Evolutionary conservation across 2,113 vertebrate genomes (phyloP).

Genomic region (Malaclemys terrapin): DNA sequence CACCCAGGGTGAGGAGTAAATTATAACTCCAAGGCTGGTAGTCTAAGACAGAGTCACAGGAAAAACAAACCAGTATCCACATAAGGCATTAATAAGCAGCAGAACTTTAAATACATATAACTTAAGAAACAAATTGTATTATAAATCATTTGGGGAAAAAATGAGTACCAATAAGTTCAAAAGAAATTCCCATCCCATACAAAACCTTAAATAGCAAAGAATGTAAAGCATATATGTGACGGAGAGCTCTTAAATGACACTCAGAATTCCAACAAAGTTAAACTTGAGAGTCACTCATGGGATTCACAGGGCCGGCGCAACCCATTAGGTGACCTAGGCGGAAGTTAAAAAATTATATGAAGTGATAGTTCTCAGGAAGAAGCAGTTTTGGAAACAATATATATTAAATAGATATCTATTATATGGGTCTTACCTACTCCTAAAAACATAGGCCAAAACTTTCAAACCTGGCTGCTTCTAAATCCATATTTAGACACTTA

Average conservation of each 20-base stretch:
- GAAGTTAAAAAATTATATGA: background rate
- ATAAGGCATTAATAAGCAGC: slow-evolving; percentile 37
- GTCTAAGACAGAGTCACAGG: background rate
- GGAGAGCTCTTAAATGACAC: background rate
- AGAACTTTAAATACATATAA: slow-evolving; percentile 32
- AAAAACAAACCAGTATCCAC: slow-evolving; percentile 42
- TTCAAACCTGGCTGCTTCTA: background rate
- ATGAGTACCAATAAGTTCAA: background rate
- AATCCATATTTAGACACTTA: background rate
- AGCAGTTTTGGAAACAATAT: background rate
- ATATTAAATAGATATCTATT: background rate
- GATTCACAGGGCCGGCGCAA: background rate
- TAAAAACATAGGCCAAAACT: background rate
- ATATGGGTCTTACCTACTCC: background rate
- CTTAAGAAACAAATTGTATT: background rate
- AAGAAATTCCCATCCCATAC: background rate
- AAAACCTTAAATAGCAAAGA: background rate
- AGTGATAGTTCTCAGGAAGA: background rate
- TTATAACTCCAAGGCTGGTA: background rate
- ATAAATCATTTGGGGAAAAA: background rate
- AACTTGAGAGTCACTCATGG: background rate
- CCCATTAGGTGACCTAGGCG: no score
- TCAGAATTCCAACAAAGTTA: background rate
- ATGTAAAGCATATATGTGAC: background rate
- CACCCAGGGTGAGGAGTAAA: background rate